These are phyloP conservation scores for Eolophus roseicapilla DNA, from an alignment of 2,113 vertebrate genomes.

Conservation along the genomic window DNA sequence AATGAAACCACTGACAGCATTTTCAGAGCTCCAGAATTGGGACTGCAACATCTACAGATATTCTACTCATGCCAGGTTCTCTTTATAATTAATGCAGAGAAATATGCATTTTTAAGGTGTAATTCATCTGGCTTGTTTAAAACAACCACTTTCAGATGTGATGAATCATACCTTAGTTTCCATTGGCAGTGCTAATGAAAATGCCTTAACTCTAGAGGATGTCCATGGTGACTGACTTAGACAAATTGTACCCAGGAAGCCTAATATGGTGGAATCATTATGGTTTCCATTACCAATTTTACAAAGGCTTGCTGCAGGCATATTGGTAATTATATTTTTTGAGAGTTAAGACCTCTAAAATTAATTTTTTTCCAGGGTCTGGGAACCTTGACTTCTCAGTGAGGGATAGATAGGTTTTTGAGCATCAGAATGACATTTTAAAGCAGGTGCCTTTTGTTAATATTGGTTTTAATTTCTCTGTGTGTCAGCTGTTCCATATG, in stretches of 20 bases:
- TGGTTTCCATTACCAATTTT: not conserved
- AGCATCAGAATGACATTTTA: not conserved
- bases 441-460: not conserved
- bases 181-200: slow-evolving; percentile 24
- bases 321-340: not conserved
- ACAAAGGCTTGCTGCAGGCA: not conserved
- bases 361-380: not conserved
- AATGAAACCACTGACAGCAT: not conserved
- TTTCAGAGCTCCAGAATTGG: not conserved
- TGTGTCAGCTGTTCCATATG: not conserved
- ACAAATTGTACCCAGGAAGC: not conserved
- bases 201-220: not conserved
- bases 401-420: not conserved
- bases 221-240: not conserved
- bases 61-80: not conserved
- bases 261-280: slow-evolving; percentile 7
- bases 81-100: not conserved
- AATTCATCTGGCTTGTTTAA: slow-evolving; percentile 18
- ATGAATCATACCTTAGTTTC: slow-evolving; percentile 1
- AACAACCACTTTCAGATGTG: slow-evolving; percentile 23
- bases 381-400: not conserved
- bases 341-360: not conserved
- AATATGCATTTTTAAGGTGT: not conserved
- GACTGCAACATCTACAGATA: not conserved
- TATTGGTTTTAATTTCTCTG: not conserved